Conservation (phyloP, 2,888 invertebrate species). For the Macropis europaea region DNA sequence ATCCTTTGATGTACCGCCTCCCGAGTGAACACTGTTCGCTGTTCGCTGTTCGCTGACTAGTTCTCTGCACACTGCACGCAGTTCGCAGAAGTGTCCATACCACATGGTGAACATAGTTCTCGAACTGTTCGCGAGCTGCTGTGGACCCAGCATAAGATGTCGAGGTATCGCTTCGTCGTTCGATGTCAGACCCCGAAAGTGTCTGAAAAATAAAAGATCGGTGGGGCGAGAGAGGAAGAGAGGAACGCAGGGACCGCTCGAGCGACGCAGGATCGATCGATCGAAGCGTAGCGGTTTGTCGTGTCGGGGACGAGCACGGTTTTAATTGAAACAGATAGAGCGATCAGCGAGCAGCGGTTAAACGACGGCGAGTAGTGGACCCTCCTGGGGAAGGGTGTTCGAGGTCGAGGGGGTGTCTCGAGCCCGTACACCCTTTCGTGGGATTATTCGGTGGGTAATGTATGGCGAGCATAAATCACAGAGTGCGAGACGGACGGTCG, state of each 20-base stretch:
- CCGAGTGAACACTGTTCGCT: no score
- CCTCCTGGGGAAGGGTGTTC: conserved; percentile 37
- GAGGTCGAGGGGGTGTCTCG: conserved; percentile 52
- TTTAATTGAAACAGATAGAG: conserved; percentile 78
- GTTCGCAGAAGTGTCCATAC: no score
- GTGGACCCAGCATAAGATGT: no score
- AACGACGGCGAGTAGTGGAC: conserved; percentile 37
- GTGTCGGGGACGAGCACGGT: conserved; percentile 36
- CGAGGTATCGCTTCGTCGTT: no score
- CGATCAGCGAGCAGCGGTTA: conserved; percentile 69
- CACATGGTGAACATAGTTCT: no score
- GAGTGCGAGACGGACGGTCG: conserved; percentile 67
- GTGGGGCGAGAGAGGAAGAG: conserved; percentile 6
- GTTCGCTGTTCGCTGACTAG: no score
- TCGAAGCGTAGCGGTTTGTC: neutral
- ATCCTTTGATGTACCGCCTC: no score
- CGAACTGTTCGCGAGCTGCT: no score
- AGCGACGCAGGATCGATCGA: neutral
- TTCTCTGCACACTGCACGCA: no score
- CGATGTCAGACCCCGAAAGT: no score
- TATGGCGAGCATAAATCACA: conserved; percentile 75
- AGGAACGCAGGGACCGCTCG: neutral
- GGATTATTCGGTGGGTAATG: conserved; percentile 78
- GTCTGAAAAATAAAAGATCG: neutral
- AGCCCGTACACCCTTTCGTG: conserved; percentile 73